phyloP scores from a whole-genome alignment of 2,888 invertebrate genomes.

The Loripinus fragilis region DNA sequence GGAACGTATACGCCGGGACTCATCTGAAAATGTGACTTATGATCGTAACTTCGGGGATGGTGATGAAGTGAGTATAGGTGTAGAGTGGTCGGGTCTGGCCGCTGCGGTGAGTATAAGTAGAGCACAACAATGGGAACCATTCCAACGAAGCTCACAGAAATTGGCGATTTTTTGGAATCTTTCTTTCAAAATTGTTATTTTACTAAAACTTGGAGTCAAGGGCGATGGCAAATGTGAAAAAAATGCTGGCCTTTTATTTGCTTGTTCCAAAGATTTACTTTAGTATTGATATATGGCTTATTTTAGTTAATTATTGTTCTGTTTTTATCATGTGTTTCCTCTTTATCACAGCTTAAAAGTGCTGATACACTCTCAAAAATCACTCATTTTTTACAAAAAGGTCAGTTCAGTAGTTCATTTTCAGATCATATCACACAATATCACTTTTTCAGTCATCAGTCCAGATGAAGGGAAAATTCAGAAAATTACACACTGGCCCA shows the following conservation, averaged over 20 bases:
- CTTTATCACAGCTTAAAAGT: not conserved
- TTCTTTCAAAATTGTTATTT: not conserved
- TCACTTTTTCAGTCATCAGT: too few relatives aligned
- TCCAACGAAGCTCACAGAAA: slow-evolving; percentile 37
- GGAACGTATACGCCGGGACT: slow-evolving; percentile 86
- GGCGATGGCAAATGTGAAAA: slow-evolving; percentile 48
- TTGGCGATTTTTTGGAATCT: too few relatives aligned
- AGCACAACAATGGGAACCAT: slow-evolving; percentile 66
- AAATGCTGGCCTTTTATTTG: slow-evolving; percentile 21
- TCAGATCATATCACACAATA: too few relatives aligned
- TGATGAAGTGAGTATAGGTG: slow-evolving; percentile 89
- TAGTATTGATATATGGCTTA: not conserved
- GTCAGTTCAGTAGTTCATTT: not conserved
- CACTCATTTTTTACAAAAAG: not conserved
- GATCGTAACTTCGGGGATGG: slow-evolving; percentile 85
- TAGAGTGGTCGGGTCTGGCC: slow-evolving; percentile 77
- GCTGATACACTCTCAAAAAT: not conserved
- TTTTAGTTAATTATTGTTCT: not conserved
- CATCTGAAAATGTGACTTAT: slow-evolving; percentile 86
- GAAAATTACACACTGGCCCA: too few relatives aligned
- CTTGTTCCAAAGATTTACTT: not conserved
- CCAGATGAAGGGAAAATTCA: too few relatives aligned
- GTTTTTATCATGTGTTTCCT: not conserved
- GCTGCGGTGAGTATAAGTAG: slow-evolving; percentile 77
- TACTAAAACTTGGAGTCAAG: slow-evolving; percentile 35